Evolutionary conservation across 2,797 vertebrate genomes (phyloP).

Genomic region (Poeciliopsis infans): DNA sequence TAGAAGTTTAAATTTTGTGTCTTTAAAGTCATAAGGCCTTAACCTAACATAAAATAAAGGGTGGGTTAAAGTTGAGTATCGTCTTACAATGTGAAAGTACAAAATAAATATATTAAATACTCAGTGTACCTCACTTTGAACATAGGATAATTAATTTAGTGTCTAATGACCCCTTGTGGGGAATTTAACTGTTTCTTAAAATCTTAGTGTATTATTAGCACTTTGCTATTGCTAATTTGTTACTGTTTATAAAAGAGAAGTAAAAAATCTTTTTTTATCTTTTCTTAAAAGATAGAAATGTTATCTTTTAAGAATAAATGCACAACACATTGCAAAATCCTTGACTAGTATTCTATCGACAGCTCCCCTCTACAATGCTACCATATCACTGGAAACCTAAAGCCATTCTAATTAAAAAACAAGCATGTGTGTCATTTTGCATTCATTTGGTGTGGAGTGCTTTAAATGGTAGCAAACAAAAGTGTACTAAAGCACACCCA

Average conservation of each 20-base stretch:
- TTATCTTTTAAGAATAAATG: neutral
- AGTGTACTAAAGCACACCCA: neutral
- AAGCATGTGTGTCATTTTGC: neutral
- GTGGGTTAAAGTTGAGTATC: neutral
- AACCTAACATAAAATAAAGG: neutral
- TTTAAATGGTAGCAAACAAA: neutral
- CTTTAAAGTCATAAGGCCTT: neutral
- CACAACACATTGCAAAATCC: neutral
- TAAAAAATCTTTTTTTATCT: too few species aligned
- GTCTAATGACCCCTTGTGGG: neutral
- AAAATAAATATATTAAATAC: neutral
- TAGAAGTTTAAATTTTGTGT: neutral
- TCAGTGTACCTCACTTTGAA: neutral
- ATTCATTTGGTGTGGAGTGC: neutral
- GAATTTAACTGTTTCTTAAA: neutral
- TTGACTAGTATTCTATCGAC: too few species aligned
- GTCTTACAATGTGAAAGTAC: neutral
- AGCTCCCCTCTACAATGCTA: neutral
- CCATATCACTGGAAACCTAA: neutral
- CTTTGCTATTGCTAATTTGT: too few species aligned
- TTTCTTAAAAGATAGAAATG: too few species aligned
- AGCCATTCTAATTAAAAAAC: neutral
- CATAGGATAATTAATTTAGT: neutral
- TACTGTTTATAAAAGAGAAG: too few species aligned
- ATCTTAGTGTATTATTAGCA: neutral